Percentiles rank a stretch among this genome's conserved stretches.
These are phyloP conservation scores for Plagodis pulveraria DNA, from an alignment of 2,888 invertebrate genomes.

Conservation along the genomic window DNA sequence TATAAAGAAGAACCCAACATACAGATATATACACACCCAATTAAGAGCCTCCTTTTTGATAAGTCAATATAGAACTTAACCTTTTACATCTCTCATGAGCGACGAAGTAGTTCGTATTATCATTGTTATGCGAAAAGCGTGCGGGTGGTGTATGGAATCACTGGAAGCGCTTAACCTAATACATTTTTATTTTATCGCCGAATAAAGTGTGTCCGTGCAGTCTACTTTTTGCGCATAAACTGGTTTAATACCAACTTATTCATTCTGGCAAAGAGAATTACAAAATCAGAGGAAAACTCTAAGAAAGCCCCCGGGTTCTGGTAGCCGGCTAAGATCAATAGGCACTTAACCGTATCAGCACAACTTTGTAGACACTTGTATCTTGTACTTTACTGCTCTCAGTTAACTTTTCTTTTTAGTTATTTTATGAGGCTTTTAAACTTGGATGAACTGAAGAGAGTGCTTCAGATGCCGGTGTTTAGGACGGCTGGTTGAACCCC, in stretches of 20 bases:
- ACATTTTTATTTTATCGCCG: conserved; percentile 35
- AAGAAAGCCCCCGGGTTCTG: background rate
- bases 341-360: background rate
- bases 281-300: conserved; percentile 3
- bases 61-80: no score
- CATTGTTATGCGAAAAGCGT: conserved; percentile 40
- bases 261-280: conserved; percentile 6
- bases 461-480: conserved; percentile 44
- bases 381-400: background rate
- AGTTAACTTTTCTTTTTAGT: conserved; percentile 36
- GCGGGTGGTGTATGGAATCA: conserved; percentile 32
- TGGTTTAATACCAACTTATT: conserved; percentile 17
- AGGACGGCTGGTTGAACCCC: conserved; percentile 44
- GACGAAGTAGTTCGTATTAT: conserved; percentile 23
- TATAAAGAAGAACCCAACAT: no score
- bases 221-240: conserved; percentile 26
- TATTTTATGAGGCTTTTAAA: conserved; percentile 58
- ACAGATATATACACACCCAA: no score
- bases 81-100: conserved; percentile 24
- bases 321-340: conserved; percentile 1
- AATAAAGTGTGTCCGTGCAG: conserved; percentile 26
- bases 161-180: conserved; percentile 33
- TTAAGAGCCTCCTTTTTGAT: no score
- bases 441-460: conserved; percentile 60
- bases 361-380: conserved; percentile 23